Evolutionary conservation across 1,140 invertebrate species (phyloP), one percentile per base, ranked within the genome.

Genomic region (Halesus radiatus): DNA sequence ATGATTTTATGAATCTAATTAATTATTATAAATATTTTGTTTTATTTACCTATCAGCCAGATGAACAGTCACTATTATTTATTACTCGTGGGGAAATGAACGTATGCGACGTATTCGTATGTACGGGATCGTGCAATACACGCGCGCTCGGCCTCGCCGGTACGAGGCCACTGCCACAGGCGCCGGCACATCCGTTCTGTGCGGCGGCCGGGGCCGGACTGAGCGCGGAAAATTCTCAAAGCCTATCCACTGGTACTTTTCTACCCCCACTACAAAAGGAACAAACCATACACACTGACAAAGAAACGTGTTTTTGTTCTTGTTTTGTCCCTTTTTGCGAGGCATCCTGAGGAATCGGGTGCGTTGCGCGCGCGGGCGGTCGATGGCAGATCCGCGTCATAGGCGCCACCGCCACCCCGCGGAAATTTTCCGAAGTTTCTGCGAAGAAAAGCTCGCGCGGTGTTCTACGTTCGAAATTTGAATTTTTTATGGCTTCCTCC

Each of bases 131-230:
- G 68, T 72, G 5, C 54, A 7, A 22, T 4, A 52, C 50, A 18
- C 56, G 73, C 78, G 78, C 18, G 13, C 15, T 22, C 68, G 8
- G 68, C 68, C 50, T 50, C 22, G 79, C 64, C 53, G 66, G 32
- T 20, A 22, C 26, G 74, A 20, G 54, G 68, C 68, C 37, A 72
- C 53, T 56, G 60, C 68, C 37, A 62, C 53, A 37, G 53, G 74
- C 16, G 64, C 53, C 76, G 66, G 78, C 75, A 22, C 64, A 50
- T 76, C 76, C 81, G 81, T 32, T 78, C 76, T 37, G 60, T 73
- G 52, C 79, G 76, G 79, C 82, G 70, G 82, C 76, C 79, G 54
- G 82, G 79, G 54, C 82, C 82, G 82, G 76, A 83, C 82, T 83
- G 75, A 70, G 18, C 5, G 37, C 50, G 70, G 52, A 54, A 73